Evolutionary conservation across 2,113 vertebrate genomes (phyloP), one percentile per base, ranked within the genome.

Genomic region (Perca schrenkii): DNA sequence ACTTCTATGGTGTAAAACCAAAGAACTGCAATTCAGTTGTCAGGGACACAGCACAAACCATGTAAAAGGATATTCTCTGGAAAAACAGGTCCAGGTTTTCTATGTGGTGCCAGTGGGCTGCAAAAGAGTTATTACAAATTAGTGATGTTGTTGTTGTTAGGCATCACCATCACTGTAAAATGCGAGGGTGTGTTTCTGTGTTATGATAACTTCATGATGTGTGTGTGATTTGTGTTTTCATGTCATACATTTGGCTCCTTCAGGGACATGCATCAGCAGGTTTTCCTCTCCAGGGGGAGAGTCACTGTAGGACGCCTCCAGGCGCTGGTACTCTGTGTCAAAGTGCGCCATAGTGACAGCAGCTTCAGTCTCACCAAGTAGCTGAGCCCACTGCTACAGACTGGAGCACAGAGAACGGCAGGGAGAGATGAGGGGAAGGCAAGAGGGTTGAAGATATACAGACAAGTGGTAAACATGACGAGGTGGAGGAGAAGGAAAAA

Each of bases 11-110:
- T 61, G 28, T 40, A 40, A 50, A 60, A 64, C 14, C 12, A 53
- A 43, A 15, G 3, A 21, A 57, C 12, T 15, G 21, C 15, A 76
- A n/a, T 31, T 57, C 16, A 46, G 8, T 54, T 8, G 2, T 50
- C 8, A 22, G 34, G 1, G 8, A 13, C 57, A 61, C 3, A 10
- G 15, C 13, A 53, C 40, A 50, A 62, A 57, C 3, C 3, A 57
- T 8, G 4, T 6, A 49, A 94, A 97, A 99, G 98, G 98, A 99
- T 99, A 99, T 99, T 93, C 98, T 97, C 94, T 98, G 98, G 93
- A 99, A 99, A 91, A 99, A 99, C 71, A 99, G 96, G 85, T 99
- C 98, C 90, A 99, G 93, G 90, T 99, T 99, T 93, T 99, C 98
- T 47, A 98, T 99, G 90, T 99, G 98, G 88, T 99, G 97, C 98